Evolutionary conservation across 1,140 invertebrate species (phyloP), one percentile per base, ranked within the genome.

Genomic region (Ceratina australensis): DNA sequence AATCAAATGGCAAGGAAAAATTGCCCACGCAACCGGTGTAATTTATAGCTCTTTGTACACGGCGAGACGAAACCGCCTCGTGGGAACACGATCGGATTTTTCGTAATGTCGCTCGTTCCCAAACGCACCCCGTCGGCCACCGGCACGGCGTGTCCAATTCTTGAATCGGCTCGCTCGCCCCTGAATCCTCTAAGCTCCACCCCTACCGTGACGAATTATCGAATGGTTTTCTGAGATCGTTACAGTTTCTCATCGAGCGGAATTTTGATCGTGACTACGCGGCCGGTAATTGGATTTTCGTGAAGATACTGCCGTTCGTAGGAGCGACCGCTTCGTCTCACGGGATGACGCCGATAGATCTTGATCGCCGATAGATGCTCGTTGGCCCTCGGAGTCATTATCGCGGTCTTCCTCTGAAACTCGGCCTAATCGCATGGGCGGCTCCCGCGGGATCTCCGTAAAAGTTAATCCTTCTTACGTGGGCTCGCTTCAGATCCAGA

Each of bases 181-280:
- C 63, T 72, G 24, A 61, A 28, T 76, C 66, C 72, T n/a, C n/a
- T 42, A 42, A 42, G 5, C 10, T 10, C 0, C 63, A 80, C 52
- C 81, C 73, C 66, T 59, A 52, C 82, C 82, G 72, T 84, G 78
- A 84, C 82, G 24, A 84, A 84, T 84, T 72, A 65, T 3, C 59
- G 78, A 82, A 83, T 85, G n/a, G 65, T 57, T n/a, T n/a, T 42
- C 54, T 18, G 47, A 54, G 60, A 75, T 75, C 71, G 56, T n/a
- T 28, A 47, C 24, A 33, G 26, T 72, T 68, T 69, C 84, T 54
- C 73, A 63, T 75, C 59, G 26, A 60, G 22, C 26, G 42, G 47
- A 75, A 84, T 57, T 84, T 67, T 49, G 20, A 71, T 78, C 57
- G 15, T 16, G 49, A 20, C 18, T 79, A 60, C 54, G 49, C 26